Conservation (phyloP, 2,888 invertebrate species). For the Melanchra persicariae region DNA sequence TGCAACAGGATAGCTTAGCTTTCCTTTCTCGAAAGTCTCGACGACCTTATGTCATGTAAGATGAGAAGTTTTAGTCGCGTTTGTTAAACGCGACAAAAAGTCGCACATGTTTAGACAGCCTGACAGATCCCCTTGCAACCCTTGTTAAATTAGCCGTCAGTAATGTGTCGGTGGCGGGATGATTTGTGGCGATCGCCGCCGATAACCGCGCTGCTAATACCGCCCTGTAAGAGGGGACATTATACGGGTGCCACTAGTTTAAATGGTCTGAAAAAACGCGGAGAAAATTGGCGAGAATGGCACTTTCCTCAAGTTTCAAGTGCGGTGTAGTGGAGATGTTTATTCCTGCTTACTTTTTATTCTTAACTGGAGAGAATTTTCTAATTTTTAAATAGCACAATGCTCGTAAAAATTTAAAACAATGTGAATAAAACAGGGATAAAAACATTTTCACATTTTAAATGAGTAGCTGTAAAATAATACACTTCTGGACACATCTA, state of each 20-base stretch:
- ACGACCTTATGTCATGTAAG: not conserved
- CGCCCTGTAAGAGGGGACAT: constrained; percentile 65
- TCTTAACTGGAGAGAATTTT: not conserved
- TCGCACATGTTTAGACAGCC: constrained; percentile 41
- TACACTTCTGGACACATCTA: too few species aligned
- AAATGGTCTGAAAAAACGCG: constrained; percentile 30
- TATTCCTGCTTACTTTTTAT: not conserved
- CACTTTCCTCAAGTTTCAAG: not conserved
- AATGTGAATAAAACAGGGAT: too few species aligned
- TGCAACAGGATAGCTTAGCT: too few species aligned
- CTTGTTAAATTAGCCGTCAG: constrained; percentile 78
- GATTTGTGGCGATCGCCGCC: constrained; percentile 77
- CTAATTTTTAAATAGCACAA: too few species aligned
- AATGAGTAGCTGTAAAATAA: not conserved
- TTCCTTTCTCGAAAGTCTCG: too few species aligned
- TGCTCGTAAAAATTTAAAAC: too few species aligned
- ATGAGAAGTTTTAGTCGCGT: too few species aligned
- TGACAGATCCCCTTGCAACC: constrained; percentile 47
- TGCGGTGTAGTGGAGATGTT: not conserved
- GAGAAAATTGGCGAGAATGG: constrained; percentile 9
- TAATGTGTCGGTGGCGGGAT: constrained; percentile 73
- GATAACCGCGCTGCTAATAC: constrained; percentile 73
- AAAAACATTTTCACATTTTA: not conserved
- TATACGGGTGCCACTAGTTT: constrained; percentile 20
- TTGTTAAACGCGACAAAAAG: not conserved